Conservation (phyloP, 2,797 vertebrate species). For the Pseudochirops corinnae region DNA sequence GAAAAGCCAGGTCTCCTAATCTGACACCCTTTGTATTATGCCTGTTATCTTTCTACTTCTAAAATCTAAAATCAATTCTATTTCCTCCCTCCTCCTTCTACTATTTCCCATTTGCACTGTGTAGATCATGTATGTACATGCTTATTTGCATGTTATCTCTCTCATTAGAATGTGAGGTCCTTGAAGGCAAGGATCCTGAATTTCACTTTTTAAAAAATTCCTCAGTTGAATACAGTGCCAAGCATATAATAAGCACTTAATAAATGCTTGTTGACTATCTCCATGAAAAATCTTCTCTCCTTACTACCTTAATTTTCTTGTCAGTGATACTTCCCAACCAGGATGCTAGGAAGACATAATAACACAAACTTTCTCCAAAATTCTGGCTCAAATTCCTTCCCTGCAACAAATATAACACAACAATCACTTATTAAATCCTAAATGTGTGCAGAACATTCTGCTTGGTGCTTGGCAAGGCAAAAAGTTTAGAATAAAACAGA, state of each 20-base stretch:
- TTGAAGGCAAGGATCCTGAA: not conserved
- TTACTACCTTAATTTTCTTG: not conserved
- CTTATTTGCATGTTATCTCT: not conserved
- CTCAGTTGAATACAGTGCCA: too few species aligned
- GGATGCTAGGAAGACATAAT: not conserved
- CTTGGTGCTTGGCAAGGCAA: not conserved
- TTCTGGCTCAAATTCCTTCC: not conserved
- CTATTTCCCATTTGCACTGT: not conserved
- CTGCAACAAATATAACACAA: not conserved
- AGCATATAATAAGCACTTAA: too few species aligned
- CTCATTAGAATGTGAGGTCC: not conserved
- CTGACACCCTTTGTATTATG: not conserved
- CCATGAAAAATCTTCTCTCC: not conserved
- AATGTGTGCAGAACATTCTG: not conserved
- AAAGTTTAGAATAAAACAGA: not conserved
- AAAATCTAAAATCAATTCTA: not conserved
- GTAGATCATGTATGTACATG: not conserved
- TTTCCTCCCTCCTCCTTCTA: not conserved
- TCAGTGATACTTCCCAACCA: not conserved
- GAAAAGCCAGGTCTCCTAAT: not conserved
- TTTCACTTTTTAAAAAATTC: not conserved
- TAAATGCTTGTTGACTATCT: not conserved
- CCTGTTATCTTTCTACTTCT: not conserved
- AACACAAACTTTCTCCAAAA: not conserved
- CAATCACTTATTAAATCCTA: not conserved